Evolutionary conservation across 2,113 vertebrate genomes (phyloP), one percentile per base, ranked within the genome.

Genomic region (Willisornis vidua): DNA sequence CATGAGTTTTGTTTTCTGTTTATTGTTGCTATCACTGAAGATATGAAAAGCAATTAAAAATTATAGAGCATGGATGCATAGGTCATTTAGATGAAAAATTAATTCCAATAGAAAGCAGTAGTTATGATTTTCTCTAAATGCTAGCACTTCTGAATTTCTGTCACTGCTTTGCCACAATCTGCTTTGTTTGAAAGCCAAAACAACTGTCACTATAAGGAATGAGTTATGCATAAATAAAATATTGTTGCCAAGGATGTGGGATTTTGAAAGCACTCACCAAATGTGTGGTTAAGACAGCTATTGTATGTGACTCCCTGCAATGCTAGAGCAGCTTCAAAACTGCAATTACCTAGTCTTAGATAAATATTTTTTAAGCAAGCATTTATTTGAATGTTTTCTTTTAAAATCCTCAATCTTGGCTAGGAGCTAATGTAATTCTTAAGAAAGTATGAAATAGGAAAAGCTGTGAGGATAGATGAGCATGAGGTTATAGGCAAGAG

Each of bases 281-380:
- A 74, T 4, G 0, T 3, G 3, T 31, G 31, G 4, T 29, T 79
- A 85, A 87, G 18, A 37, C 9, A 79, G 35, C 31, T 74, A 7
- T 39, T 33, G 1, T 43, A 26, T 33, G 39, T 7, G 16, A 48
- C 19, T 75, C 7, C 18, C 12, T 4, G 17, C 19, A 35, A 78
- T 11, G 4, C 48, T 41, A 65, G 19, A 79, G 9, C 16, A 79
- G 35, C 11, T 79, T 61, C 3, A 35, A 57, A 48, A 22, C 48
- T 48, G 5, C 0, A 41, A 26, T 46, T 29, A 54, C 20, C 1
- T 1, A 67, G 33, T 20, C 55, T 78, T 20, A 67, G 1, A 0
- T 23, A 59, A 71, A 35, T 29, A 59, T 74, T 81, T 77, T 33
- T 78, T 71, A 77, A 81, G 7, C 7, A 49, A 87, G 43, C 4